Evolutionary conservation across 1,140 invertebrate species (phyloP).

Genomic region (Archivesica marissinica): DNA sequence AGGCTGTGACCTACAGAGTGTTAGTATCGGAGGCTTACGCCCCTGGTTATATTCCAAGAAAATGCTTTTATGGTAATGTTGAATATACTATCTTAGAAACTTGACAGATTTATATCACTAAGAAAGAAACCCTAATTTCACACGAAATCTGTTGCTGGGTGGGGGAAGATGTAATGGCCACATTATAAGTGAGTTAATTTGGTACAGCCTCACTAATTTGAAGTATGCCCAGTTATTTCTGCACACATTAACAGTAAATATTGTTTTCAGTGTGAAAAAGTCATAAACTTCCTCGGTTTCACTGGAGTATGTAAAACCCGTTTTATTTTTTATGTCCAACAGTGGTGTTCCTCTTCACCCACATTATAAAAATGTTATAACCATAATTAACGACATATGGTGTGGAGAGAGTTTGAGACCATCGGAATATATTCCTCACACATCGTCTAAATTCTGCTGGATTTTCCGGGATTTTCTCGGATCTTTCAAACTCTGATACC

Average conservation of each 20-base stretch:
- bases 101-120: too few relatives aligned
- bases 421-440: constrained; percentile 27
- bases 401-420: neutral
- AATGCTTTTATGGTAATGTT: too few relatives aligned
- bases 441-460: neutral
- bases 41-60: too few relatives aligned
- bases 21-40: too few relatives aligned
- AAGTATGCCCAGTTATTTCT: neutral
- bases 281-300: neutral
- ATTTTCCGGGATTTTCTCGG: constrained; percentile 23
- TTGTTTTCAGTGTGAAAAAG: neutral
- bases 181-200: too few relatives aligned
- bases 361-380: neutral
- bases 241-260: neutral
- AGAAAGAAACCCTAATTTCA: too few relatives aligned
- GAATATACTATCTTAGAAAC: too few relatives aligned
- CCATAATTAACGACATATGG: constrained; percentile 36
- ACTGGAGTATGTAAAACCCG: neutral
- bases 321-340: neutral
- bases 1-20: too few relatives aligned
- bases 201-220: neutral
- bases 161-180: too few relatives aligned
- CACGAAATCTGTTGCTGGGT: too few relatives aligned
- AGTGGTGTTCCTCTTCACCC: neutral
- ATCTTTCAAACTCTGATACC: neutral